A percentile compares a stretch with the other conserved stretches of the same genome.
Conservation (phyloP, 2,797 vertebrate genomes). For the Lutjanus campechanus region DNA sequence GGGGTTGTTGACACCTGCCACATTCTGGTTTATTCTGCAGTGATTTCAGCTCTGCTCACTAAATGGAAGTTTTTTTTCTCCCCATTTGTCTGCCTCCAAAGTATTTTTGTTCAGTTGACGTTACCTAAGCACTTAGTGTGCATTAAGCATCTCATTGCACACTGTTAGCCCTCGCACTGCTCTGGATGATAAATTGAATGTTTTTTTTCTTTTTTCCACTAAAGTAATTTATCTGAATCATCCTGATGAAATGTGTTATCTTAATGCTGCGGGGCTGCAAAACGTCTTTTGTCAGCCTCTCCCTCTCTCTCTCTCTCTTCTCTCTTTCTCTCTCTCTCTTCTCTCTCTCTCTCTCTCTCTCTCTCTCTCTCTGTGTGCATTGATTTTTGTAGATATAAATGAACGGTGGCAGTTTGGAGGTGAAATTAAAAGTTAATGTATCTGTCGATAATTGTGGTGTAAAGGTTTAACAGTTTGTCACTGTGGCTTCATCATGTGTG, state of each 20-base stretch:
- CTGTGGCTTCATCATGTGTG: neutral
- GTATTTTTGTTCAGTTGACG: constrained; percentile 30
- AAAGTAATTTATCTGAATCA: constrained; percentile 40
- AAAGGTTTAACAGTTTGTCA: neutral
- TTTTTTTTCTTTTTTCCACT: constrained; percentile 1
- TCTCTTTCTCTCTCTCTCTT: no score
- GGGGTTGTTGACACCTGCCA: constrained; percentile 22
- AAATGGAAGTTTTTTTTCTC: constrained; percentile 7
- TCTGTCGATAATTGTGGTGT: neutral
- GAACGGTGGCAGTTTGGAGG: neutral
- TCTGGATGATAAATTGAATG: constrained; percentile 12
- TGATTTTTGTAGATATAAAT: neutral
- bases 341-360: no score
- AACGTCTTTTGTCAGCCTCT: neutral
- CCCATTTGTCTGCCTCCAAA: constrained; percentile 4
- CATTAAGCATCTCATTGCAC: constrained; percentile 38
- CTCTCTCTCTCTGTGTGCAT: no score
- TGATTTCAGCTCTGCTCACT: neutral
- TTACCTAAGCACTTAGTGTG: constrained; percentile 48
- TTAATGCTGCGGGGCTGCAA: constrained; percentile 2
- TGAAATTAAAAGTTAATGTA: constrained; percentile 5
- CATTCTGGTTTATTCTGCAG: neutral
- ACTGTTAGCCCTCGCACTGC: constrained; percentile 9
- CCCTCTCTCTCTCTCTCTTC: no score
- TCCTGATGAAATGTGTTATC: constrained; percentile 41